Conservation (phyloP, 2,888 invertebrate genomes). For the Amphimallon solstitiale region DNA sequence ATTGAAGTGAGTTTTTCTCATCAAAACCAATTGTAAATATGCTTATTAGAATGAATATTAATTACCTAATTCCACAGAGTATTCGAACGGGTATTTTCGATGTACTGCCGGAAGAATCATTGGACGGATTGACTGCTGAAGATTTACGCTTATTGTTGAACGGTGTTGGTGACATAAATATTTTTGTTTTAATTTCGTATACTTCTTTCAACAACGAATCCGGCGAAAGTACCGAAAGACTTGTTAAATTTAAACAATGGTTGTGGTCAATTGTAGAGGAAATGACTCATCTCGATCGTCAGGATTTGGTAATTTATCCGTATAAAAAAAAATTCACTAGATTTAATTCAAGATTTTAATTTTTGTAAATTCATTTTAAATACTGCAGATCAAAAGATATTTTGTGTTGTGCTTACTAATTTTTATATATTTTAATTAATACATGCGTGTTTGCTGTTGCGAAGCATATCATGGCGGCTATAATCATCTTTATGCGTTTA, state of each 20-base stretch:
- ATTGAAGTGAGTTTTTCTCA: constrained; percentile 75
- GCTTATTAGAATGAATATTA: neutral
- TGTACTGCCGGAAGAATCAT: constrained; percentile 89
- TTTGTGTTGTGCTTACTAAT: too few species aligned
- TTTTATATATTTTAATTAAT: too few species aligned
- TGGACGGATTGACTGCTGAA: constrained; percentile 95
- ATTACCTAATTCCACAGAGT: constrained; percentile 68
- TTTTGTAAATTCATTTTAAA: too few species aligned
- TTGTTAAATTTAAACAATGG: constrained; percentile 96
- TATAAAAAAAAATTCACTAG: too few species aligned
- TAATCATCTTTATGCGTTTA: too few species aligned
- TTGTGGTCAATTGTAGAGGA: constrained; percentile 99
- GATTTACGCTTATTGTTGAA: constrained; percentile 94
- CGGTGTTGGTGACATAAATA: constrained; percentile 97
- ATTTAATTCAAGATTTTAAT: too few species aligned
- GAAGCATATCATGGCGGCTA: too few species aligned
- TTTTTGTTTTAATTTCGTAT: constrained; percentile 93
- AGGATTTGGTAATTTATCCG: constrained; percentile 83
- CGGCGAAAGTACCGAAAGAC: constrained; percentile 85
- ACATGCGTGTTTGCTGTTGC: too few species aligned
- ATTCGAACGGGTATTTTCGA: constrained; percentile 95
- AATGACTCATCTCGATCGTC: constrained; percentile 95
- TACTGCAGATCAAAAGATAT: too few species aligned
- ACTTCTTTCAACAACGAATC: constrained; percentile 99
- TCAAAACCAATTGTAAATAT: neutral